A percentile compares a stretch with the other conserved stretches of the same genome.
phyloP scores from a whole-genome alignment of 2,113 vertebrate genomes.

The Spermophilus dauricus region DNA sequence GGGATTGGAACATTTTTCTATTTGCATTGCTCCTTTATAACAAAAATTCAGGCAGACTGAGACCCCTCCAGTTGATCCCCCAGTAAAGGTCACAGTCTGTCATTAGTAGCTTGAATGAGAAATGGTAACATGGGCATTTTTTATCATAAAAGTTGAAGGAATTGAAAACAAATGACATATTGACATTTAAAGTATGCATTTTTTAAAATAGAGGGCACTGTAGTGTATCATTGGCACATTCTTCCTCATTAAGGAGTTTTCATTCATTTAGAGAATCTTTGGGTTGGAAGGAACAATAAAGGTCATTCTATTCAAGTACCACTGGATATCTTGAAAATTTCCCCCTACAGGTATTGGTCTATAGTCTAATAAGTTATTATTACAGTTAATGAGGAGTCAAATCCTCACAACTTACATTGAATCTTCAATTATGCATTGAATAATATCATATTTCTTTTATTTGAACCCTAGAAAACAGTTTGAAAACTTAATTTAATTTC shows the following conservation, averaged over 20 bases:
- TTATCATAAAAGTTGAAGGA: constrained; percentile 67
- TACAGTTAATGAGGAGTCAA: background rate
- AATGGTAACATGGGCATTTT: constrained; percentile 68
- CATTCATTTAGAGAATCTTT: constrained; percentile 44
- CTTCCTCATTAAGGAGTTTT: constrained; percentile 49
- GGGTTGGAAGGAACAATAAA: constrained; percentile 31
- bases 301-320: background rate
- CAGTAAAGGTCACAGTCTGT: constrained; percentile 86
- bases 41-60: constrained; percentile 67
- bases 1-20: constrained; percentile 79
- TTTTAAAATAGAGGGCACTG: constrained; percentile 19
- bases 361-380: constrained; percentile 40
- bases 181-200: constrained; percentile 73
- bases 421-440: background rate
- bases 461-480: constrained; percentile 50
- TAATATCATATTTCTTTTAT: constrained; percentile 52
- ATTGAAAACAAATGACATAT: constrained; percentile 75
- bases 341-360: background rate
- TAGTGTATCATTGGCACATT: background rate
- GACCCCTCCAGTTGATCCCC: rapidly evolving
- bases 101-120: constrained; percentile 84
- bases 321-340: constrained; percentile 21
- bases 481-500: background rate
- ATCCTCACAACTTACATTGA: background rate
- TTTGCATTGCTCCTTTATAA: constrained; percentile 81